Evolutionary conservation across 2,113 vertebrate genomes (phyloP).

Genomic region (Pyrgilauda ruficollis): DNA sequence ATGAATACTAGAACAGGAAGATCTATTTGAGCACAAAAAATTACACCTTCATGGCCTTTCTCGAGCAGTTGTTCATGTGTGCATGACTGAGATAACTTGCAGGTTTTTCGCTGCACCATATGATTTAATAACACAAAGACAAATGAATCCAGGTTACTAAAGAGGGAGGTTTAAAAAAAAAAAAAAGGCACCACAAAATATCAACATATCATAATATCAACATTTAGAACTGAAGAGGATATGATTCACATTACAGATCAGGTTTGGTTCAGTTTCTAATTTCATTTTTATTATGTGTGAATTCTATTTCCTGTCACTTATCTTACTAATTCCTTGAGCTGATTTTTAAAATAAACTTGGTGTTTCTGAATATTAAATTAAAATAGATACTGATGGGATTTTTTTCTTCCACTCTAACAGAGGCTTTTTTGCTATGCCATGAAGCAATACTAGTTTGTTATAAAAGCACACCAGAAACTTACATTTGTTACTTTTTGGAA

Average conservation of each 20-base stretch:
- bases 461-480: not conserved
- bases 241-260: not conserved
- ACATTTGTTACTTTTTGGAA: not conserved
- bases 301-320: not conserved
- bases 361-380: not conserved
- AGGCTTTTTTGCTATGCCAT: not conserved
- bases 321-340: not conserved
- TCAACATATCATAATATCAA: accelerated
- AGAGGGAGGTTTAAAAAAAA: accelerated
- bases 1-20: not conserved
- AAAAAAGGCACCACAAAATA: not conserved
- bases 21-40: not conserved
- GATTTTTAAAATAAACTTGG: not conserved
- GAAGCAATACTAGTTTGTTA: not conserved
- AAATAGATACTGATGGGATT: not conserved
- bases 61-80: not conserved
- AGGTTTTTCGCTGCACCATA: accelerated
- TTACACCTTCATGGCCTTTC: not conserved
- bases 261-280: not conserved
- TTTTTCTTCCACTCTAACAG: not conserved
- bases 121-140: not conserved
- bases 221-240: not conserved
- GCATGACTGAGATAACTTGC: not conserved
- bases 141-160: not conserved
- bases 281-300: not conserved